Base-by-base conservation (phyloP, 2,113 vertebrate species). In the Hemibagrus wyckioides region DNA sequence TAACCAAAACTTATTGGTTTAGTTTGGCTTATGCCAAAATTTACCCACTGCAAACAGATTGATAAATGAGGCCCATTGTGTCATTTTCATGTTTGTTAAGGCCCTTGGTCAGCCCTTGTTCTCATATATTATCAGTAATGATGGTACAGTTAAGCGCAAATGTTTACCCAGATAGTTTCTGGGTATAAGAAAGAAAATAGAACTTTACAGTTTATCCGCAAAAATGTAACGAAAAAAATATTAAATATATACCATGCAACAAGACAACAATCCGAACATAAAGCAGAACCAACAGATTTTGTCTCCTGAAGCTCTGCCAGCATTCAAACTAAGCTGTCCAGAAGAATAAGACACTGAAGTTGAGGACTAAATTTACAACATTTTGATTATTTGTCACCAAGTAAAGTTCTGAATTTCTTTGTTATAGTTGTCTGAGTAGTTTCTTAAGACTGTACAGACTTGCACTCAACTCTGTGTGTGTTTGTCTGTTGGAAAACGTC, bases 401-500 rank as follows among this genome's bases (percentile, higher is more conserved):
- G 15, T 50, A 52, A 52, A 80, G 8, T 59, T 69, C 13, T n/a
- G 13, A 56, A 59, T 75, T 56, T 28, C 33, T 56, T 83, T 85
- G 25, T 85, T 15, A 19, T 19, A 28, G 28, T 54, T 84, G 69
- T n/a, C 36, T 61, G n/a, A n/a, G 44, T 48, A 48, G 44, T 7
- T 48, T 48, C 50, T 25, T 13, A 28, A 33, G 86, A 23, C 25
- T 65, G 65, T 89, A n/a, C 48, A 25, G 19, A 73, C 15, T 23
- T 59, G 28, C 25, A 77, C 28, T 77, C 7, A 7, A 52, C 5
- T 75, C 3, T 48, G 7, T 79, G n/a, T 76, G 28, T 84, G 36
- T 83, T 44, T 82, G 36, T 61, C 17, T 76, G 30, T 83, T 90
- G 84, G 86, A 67, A 86, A 79, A 30, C 3, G 39, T 56, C 80